Percentiles rank a stretch among this genome's conserved stretches.
These are phyloP conservation scores for Gadopsis bispinosus DNA, from an alignment of 2,797 vertebrate genomes.

Conservation along the genomic window DNA sequence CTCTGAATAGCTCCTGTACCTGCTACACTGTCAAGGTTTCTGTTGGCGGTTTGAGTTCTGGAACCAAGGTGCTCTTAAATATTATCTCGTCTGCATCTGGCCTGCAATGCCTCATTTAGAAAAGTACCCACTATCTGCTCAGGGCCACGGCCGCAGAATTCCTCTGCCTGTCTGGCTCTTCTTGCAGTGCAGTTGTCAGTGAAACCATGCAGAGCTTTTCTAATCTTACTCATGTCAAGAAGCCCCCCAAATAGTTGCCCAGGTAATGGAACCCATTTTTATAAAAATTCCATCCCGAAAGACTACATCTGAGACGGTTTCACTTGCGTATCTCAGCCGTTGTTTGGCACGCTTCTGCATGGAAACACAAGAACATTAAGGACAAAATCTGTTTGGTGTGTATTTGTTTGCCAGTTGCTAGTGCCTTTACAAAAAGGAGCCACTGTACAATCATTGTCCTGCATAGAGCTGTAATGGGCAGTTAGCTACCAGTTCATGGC, in stretches of 20 bases:
- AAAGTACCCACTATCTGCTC: constrained; percentile 33
- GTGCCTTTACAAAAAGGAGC: not conserved
- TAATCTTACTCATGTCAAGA: constrained; percentile 4
- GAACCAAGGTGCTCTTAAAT: constrained; percentile 20
- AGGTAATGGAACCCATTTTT: not conserved
- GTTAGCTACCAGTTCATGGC: constrained; percentile 10
- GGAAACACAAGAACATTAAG: not conserved
- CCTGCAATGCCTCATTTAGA: constrained; percentile 30
- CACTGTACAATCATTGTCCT: not conserved
- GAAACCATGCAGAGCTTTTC: constrained; percentile 16
- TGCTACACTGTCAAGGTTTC: not conserved
- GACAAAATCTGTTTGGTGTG: not conserved
- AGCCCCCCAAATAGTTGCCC: constrained; percentile 5
- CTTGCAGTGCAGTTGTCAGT: constrained; percentile 34
- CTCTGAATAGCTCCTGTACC: constrained; percentile 4
- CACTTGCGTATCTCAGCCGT: not conserved
- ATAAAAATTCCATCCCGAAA: not conserved
- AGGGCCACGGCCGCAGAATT: constrained; percentile 13
- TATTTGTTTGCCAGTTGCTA: not conserved
- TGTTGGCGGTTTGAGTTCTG: not conserved
- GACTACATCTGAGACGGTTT: not conserved
- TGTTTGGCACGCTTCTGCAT: not conserved
- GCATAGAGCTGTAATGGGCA: constrained; percentile 20
- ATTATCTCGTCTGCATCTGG: constrained; percentile 20
- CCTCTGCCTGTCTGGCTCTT: not conserved